These are phyloP conservation scores for Sycophila texana DNA, from an alignment of 2,888 invertebrate species.

Conservation along the genomic window DNA sequence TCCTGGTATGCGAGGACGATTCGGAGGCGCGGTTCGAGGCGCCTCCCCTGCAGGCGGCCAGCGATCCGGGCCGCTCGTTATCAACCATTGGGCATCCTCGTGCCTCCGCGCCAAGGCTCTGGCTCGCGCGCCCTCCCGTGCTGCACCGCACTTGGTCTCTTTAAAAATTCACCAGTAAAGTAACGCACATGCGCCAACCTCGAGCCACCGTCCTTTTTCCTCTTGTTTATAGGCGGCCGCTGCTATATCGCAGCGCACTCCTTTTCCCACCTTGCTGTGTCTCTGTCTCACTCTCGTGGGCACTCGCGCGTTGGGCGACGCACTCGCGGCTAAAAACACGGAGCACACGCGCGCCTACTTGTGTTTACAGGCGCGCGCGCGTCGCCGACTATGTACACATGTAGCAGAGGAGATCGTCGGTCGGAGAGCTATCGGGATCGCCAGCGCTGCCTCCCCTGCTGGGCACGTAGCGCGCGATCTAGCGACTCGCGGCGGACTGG, in stretches of 20 bases:
- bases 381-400: neutral
- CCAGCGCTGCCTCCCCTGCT: neutral
- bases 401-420: neutral
- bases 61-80: slow-evolving; percentile 18
- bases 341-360: neutral
- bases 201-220: no score
- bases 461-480: neutral
- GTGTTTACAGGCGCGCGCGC: neutral
- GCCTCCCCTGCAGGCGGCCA: slow-evolving; percentile 21
- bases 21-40: slow-evolving; percentile 13
- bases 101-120: slow-evolving; percentile 51
- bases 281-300: no score
- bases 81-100: slow-evolving; percentile 57
- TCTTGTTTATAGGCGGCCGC: no score
- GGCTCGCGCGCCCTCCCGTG: slow-evolving; percentile 44
- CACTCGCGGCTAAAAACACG: neutral
- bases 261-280: neutral
- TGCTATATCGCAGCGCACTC: neutral
- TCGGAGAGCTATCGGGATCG: neutral
- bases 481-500: neutral
- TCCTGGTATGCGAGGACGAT: neutral
- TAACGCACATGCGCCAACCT: no score
- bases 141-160: neutral
- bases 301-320: neutral
- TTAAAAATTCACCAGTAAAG: no score